Base-by-base conservation (phyloP, 2,888 invertebrate species). In the Synanthedon myopaeformis region DNA sequence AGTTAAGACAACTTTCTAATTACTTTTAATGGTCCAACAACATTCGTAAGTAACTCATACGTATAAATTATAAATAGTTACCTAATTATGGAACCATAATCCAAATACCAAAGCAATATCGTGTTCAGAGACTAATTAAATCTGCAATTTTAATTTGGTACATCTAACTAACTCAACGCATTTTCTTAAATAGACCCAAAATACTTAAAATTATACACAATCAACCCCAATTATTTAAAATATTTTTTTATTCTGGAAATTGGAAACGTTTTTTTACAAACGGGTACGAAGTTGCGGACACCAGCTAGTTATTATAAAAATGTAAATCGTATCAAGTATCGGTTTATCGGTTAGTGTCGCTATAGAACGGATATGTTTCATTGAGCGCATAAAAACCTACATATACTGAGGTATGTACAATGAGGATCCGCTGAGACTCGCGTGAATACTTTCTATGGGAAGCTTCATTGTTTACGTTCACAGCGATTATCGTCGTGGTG, bases 381-480 rank as follows among this genome's bases (percentile, higher is more conserved):
- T 5, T 23, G 23, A 23, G 23, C 23, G 5, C 23, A 23, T 42
- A 23, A 42, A 13, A 12, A 42, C 42, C 42, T 13, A 6, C 42
- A 42, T 42, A 13, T 3, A 42, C 42, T 13, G 1, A 42, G 42
- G 42, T 42, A 42, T 4, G 42, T n/a, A 49, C 14, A 49, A 49
- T 17, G 49, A 49, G 14, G 28, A n/a, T 13, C 41, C 51, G 41
- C 58, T 57, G 60, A 57, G 59, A 53, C 54, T 56, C 54, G 55
- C 54, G 61, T 76, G 77, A 78, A 74, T 74, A 79, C 77, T 82
- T 79, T 80, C 80, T 74, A 79, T 81, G 79, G 71, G 80, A 80
- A 78, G 67, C 62, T 53, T 66, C 62, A 79, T 79, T 79, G 79
- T 78, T 66, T 58, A 56, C 19, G 11, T 17, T 45, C 10, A 13